Base-by-base conservation (phyloP, 2,888 invertebrate genomes). In the Actias luna region DNA sequence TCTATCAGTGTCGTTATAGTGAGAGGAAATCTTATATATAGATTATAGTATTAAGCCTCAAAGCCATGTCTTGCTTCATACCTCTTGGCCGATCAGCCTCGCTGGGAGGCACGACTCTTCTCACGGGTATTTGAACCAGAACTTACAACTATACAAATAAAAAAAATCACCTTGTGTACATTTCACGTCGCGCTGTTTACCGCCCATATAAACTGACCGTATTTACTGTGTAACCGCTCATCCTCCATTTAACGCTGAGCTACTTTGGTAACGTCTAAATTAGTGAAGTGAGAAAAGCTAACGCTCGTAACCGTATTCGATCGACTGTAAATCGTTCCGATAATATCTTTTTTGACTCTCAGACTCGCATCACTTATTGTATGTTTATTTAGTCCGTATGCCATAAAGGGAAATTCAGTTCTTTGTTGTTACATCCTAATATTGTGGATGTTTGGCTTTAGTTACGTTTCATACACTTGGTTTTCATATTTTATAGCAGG, bases 251-350 rank as follows among this genome's bases (percentile, higher is more conserved):
- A 91, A 88, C 89, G 80, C 77, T 75, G 84, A 78, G 89, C 92
- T 91, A 91, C 89, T 91, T 90, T 89, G 84, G 87, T 84, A 87
- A 91, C 88, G 84, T 88, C 89, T 89, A 90, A 90, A 92, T 92
- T 92, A 90, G 90, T 88, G 72, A 86, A 87, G 91, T 90, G 91
- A 91, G 90, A 91, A 91, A 90, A 89, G 89, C 86, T 88, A 85
- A 87, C 86, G 87, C 85, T 85, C 84, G 85, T 89, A 86, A 88
- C 85, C 84, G 77, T 83, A 84, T 80, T 80, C 84, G 84, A 89
- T 90, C 80, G 87, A 71, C 82, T 80, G 85, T 90, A 89, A 89
- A 90, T 91, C 85, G 85, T 74, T 75, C 83, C 82, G 88, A 89
- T 92, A 89, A 89, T 84, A 85, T 88, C 85, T 85, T 82, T 84